phyloP scores from a whole-genome alignment of 2,797 vertebrate species.

The Spinus pinus region DNA sequence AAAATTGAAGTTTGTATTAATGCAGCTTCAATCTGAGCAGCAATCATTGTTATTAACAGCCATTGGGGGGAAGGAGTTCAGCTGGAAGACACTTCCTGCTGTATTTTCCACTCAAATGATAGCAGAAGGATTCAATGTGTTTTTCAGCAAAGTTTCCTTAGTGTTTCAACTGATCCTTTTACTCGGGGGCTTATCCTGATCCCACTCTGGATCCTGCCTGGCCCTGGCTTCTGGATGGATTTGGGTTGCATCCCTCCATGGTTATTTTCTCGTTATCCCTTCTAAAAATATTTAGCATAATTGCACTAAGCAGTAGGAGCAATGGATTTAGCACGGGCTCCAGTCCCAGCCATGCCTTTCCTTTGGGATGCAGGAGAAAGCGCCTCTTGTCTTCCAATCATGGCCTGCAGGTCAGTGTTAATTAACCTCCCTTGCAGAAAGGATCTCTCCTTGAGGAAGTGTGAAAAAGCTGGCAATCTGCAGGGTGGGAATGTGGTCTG shows the following conservation, averaged over 20 bases:
- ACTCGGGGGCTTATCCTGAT: background rate
- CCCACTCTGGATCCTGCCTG: background rate
- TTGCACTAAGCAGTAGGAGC: background rate
- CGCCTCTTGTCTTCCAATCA: background rate
- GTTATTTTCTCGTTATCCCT: background rate
- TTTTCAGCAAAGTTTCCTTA: background rate
- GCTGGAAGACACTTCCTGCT: background rate
- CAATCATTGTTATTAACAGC: conserved; percentile 42
- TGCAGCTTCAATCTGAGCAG: conserved; percentile 23
- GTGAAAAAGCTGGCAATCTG: conserved; percentile 22
- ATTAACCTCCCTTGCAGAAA: conserved; percentile 53
- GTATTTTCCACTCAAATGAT: background rate
- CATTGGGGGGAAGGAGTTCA: background rate
- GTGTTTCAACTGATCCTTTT: background rate
- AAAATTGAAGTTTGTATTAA: conserved; percentile 49
- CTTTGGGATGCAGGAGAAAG: background rate
- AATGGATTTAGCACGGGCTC: background rate
- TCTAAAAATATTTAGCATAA: conserved; percentile 14
- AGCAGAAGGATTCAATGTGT: background rate
- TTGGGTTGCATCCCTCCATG: background rate
- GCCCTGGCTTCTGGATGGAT: background rate
- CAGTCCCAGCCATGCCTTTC: background rate
- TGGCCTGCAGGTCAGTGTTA: conserved; percentile 25
- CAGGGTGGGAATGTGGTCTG: background rate
- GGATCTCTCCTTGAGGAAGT: conserved; percentile 25